Percentiles rank a stretch among this genome's conserved stretches.
phyloP scores from a whole-genome alignment of 1,140 invertebrate genomes.

The Euura saliciscinereae region DNA sequence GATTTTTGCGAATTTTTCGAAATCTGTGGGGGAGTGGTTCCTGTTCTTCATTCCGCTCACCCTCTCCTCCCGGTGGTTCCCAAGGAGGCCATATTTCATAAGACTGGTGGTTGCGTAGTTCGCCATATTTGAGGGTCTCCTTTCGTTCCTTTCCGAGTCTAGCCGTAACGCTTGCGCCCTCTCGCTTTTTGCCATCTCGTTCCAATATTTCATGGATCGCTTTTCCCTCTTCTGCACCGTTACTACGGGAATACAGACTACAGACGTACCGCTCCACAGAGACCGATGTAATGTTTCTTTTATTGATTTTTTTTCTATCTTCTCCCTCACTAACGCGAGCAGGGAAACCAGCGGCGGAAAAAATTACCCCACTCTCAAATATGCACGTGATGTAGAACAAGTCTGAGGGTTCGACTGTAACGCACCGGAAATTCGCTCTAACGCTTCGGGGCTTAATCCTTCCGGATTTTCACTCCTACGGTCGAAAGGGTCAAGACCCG shows the following conservation, averaged over 20 bases:
- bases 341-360: slow-evolving; percentile 36
- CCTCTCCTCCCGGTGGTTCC: slow-evolving; percentile 22
- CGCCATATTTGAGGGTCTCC: slow-evolving; percentile 39
- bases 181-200: slow-evolving; percentile 44
- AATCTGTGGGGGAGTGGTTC: too few relatives aligned
- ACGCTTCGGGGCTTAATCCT: neutral
- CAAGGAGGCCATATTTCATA: slow-evolving; percentile 59
- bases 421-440: neutral
- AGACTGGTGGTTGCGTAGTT: slow-evolving; percentile 31
- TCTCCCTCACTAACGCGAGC: too few relatives aligned
- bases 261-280: slow-evolving; percentile 9
- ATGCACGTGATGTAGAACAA: neutral
- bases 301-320: slow-evolving; percentile 55
- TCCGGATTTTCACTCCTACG: neutral
- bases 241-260: slow-evolving; percentile 11
- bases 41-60: too few relatives aligned
- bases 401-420: neutral
- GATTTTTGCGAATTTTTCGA: too few relatives aligned
- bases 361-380: slow-evolving; percentile 47
- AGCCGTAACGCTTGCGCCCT: slow-evolving; percentile 13
- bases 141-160: slow-evolving; percentile 45
- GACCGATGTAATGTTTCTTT: slow-evolving; percentile 61
- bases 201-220: slow-evolving; percentile 48
- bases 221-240: slow-evolving; percentile 33
- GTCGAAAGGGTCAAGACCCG: too few relatives aligned